Evolutionary conservation across 2,888 invertebrate species (phyloP).

Genomic region (Erebia aethiops): DNA sequence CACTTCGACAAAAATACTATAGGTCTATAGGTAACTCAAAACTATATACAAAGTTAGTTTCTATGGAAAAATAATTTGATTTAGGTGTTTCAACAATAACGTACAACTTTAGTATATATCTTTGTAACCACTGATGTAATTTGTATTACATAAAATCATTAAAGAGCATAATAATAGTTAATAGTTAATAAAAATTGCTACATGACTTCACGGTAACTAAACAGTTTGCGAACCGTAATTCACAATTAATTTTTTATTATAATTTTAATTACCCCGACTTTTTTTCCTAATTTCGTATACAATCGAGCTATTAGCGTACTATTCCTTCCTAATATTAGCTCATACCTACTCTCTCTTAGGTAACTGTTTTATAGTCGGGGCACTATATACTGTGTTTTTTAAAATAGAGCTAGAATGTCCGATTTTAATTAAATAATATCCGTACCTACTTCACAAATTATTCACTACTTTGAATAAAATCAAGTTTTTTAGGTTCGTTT

Average conservation of each 20-base stretch:
- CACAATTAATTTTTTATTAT: background rate
- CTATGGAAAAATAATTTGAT: too few relatives aligned
- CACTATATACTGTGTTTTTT: background rate
- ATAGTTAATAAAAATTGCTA: slow-evolving; percentile 3
- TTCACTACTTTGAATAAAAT: too few relatives aligned
- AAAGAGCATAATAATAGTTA: background rate
- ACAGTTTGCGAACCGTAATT: slow-evolving; percentile 6
- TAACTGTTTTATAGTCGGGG: background rate
- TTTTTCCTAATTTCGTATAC: background rate
- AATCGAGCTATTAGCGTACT: background rate
- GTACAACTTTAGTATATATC: background rate
- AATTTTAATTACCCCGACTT: background rate
- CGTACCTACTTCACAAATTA: background rate
- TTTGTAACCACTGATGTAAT: background rate
- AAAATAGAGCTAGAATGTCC: background rate
- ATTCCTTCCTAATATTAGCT: background rate
- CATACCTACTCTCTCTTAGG: background rate
- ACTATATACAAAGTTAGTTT: too few relatives aligned
- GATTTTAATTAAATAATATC: background rate
- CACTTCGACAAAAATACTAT: background rate
- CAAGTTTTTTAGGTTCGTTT: too few relatives aligned
- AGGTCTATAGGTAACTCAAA: too few relatives aligned
- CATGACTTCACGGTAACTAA: slow-evolving; percentile 10
- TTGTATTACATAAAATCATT: slow-evolving; percentile 4
- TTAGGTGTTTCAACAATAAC: background rate